Evolutionary conservation across 2,888 invertebrate species (phyloP).

Genomic region (Chalcis sispes): DNA sequence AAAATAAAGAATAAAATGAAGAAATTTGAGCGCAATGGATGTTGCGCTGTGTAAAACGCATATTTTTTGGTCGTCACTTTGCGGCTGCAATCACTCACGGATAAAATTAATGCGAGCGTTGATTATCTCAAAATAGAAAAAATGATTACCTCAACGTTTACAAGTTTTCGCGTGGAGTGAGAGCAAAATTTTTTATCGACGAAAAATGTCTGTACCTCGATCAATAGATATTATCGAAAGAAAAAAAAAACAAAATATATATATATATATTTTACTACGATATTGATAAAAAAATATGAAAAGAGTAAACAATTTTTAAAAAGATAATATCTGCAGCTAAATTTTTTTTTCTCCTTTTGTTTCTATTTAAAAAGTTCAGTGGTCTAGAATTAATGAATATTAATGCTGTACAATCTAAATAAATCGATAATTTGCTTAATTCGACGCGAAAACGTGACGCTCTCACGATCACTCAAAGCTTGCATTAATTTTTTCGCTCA

Average conservation of each 20-base stretch:
- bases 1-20: constrained; percentile 6
- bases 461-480: constrained; percentile 11
- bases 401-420: no score
- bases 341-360: no score
- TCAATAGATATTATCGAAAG: background rate
- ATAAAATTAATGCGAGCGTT: constrained; percentile 30
- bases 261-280: constrained; percentile 38
- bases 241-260: constrained; percentile 14
- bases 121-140: no score
- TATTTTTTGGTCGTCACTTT: constrained; percentile 58
- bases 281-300: constrained; percentile 12
- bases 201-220: constrained; percentile 2
- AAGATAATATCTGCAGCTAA: no score
- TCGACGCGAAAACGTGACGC: no score
- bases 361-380: no score
- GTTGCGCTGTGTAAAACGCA: constrained; percentile 30
- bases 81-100: constrained; percentile 49
- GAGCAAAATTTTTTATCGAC: background rate
- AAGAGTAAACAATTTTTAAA: no score
- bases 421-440: no score
- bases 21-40: constrained; percentile 18
- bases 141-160: constrained; percentile 3
- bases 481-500: constrained; percentile 19
- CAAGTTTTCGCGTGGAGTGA: background rate
- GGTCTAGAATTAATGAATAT: no score